Conservation (phyloP, 2,888 invertebrate genomes). For the Thereva nobilitata region DNA sequence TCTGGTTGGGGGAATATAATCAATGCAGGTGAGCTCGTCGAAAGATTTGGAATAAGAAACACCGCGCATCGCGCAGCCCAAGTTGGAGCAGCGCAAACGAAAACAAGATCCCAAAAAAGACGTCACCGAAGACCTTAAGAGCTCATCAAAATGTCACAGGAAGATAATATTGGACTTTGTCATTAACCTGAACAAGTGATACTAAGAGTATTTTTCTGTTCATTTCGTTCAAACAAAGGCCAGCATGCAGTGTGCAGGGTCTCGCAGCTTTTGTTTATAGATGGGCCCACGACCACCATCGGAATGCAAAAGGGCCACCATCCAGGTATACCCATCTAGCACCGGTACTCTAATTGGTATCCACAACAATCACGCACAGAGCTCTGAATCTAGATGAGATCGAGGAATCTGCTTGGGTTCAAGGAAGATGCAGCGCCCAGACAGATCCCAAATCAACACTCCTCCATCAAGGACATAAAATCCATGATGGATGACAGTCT, state of each 20-base stretch:
- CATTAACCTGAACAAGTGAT: constrained; percentile 47
- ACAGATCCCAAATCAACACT: too few species aligned
- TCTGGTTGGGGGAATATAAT: too few species aligned
- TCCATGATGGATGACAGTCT: too few species aligned
- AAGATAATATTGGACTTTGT: constrained; percentile 48
- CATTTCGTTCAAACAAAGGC: constrained; percentile 28
- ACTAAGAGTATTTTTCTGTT: constrained; percentile 31
- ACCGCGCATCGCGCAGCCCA: too few species aligned
- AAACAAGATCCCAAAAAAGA: constrained; percentile 12
- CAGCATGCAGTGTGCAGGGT: constrained; percentile 19
- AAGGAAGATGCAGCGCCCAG: neutral
- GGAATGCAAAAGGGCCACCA: constrained; percentile 18
- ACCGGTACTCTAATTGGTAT: constrained; percentile 24
- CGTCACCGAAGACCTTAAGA: neutral
- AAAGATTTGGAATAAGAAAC: constrained; percentile 3
- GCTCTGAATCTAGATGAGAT: constrained; percentile 2
- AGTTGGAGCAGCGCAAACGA: neutral
- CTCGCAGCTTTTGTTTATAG: constrained; percentile 17
- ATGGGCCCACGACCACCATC: too few species aligned
- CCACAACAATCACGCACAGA: constrained; percentile 15
- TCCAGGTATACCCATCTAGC: constrained; percentile 25
- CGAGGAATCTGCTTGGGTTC: constrained; percentile 7
- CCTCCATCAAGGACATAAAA: too few species aligned
- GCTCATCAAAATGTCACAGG: constrained; percentile 45
- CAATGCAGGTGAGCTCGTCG: too few species aligned